Percentiles rank a stretch among this genome's conserved stretches.
phyloP scores from a whole-genome alignment of 2,797 vertebrate genomes.

The Microcaecilia unicolor region DNA sequence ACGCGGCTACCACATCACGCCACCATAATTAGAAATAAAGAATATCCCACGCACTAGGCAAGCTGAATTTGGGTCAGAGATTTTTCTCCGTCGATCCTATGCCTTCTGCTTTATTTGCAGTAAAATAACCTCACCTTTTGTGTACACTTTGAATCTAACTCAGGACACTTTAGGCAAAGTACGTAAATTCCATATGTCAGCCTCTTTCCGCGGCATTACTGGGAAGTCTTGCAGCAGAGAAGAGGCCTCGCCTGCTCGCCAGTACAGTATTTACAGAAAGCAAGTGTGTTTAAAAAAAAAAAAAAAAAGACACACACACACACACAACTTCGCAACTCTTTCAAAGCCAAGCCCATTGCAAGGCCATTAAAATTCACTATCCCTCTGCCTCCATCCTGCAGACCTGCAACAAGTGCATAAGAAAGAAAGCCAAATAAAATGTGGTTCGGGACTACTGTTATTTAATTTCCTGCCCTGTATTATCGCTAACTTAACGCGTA shows the following conservation, averaged over 20 bases:
- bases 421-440: slow-evolving; percentile 27
- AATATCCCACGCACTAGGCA: too few species aligned
- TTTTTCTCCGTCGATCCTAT: too few species aligned
- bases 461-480: background rate
- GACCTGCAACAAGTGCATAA: slow-evolving; percentile 58
- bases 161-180: too few species aligned
- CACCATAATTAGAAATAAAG: too few species aligned
- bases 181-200: background rate
- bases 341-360: slow-evolving; percentile 30
- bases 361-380: slow-evolving; percentile 38
- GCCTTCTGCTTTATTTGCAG: too few species aligned
- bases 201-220: slow-evolving; percentile 4
- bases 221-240: slow-evolving; percentile 25
- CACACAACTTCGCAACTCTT: slow-evolving; percentile 22
- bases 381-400: slow-evolving; percentile 49
- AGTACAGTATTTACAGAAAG: slow-evolving; percentile 19
- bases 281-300: slow-evolving; percentile 22
- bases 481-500: too few species aligned
- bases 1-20: too few species aligned
- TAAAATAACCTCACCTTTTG: too few species aligned
- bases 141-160: too few species aligned
- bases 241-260: slow-evolving; percentile 23
- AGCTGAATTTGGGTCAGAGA: too few species aligned
- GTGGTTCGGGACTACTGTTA: slow-evolving; percentile 19
- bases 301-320: too few species aligned